Evolutionary conservation across 2,797 vertebrate genomes (phyloP).

Genomic region (Acomys russatus): DNA sequence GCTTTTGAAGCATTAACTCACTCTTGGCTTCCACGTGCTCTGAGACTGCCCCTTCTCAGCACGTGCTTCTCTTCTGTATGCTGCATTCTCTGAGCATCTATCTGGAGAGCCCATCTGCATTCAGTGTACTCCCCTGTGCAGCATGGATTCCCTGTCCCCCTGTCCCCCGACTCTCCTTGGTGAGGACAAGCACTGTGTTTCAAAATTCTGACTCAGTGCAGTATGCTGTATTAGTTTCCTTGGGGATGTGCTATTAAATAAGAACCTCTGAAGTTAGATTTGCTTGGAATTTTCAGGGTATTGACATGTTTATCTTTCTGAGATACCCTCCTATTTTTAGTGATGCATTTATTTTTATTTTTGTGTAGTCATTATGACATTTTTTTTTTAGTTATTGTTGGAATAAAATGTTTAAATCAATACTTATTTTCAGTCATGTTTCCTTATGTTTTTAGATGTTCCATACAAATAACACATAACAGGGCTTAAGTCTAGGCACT

Average conservation of each 20-base stretch:
- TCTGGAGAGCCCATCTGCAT: background rate
- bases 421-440: background rate
- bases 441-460: background rate
- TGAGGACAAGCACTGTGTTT: background rate
- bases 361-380: background rate
- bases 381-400: background rate
- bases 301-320: background rate
- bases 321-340: background rate
- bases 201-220: background rate
- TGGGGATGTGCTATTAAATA: conserved; percentile 12
- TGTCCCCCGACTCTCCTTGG: background rate
- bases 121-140: accelerated
- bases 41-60: background rate
- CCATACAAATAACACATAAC: background rate
- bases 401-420: background rate
- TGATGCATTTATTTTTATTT: conserved; percentile 1
- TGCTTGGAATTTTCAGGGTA: background rate
- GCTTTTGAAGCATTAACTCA: background rate
- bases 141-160: background rate
- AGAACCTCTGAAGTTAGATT: background rate
- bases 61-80: background rate
- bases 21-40: background rate
- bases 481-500: background rate
- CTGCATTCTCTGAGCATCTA: background rate
- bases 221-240: background rate